A percentile compares a stretch with the other conserved stretches of the same genome.
These are phyloP conservation scores for Lophotriccus pileatus DNA, from an alignment of 2,797 vertebrate genomes.

Conservation along the genomic window DNA sequence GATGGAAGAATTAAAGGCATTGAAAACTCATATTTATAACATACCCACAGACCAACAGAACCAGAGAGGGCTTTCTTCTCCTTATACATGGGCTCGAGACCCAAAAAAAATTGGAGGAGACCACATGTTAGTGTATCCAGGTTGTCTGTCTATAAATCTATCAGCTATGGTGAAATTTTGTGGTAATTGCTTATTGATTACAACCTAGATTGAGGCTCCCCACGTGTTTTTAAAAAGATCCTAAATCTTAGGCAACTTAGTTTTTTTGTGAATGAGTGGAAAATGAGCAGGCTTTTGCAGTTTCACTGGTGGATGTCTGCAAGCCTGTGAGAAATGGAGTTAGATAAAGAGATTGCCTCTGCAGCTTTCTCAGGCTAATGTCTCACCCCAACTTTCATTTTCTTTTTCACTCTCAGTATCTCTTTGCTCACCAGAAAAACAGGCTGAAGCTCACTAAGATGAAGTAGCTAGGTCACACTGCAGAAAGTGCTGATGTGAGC, in stretches of 20 bases:
- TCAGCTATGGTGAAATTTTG: background rate
- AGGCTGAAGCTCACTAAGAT: background rate
- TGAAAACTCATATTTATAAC: background rate
- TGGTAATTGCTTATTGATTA: background rate
- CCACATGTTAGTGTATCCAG: background rate
- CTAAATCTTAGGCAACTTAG: background rate
- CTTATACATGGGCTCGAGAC: background rate
- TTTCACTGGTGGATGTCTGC: background rate
- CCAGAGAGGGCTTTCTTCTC: background rate
- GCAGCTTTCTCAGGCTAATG: background rate
- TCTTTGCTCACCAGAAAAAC: background rate
- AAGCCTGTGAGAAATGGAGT: background rate
- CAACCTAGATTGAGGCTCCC: background rate
- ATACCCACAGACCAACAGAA: background rate
- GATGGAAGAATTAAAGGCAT: background rate
- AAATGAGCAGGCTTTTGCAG: background rate
- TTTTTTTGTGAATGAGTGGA: background rate
- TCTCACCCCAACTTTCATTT: background rate
- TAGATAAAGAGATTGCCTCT: background rate
- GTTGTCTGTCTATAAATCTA: background rate
- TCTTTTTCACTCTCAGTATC: background rate
- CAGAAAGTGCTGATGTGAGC: constrained; percentile 45
- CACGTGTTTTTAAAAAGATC: background rate
- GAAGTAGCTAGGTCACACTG: constrained; percentile 40
- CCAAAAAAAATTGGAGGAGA: background rate